phyloP scores from a whole-genome alignment of 2,888 invertebrate species.

The Pteria penguin region DNA sequence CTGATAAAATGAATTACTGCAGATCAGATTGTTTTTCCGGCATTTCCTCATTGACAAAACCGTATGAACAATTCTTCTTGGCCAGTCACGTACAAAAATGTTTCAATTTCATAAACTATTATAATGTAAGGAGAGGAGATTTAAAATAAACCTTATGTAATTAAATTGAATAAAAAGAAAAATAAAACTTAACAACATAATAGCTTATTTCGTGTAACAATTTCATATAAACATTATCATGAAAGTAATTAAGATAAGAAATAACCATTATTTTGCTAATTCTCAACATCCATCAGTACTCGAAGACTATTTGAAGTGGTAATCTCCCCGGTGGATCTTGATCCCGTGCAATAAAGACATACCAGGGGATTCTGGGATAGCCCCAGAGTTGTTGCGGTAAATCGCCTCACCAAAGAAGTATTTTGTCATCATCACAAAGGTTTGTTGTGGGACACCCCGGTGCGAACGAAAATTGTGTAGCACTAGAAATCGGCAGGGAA shows the following conservation, averaged over 20 bases:
- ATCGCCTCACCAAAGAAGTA: background rate
- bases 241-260: background rate
- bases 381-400: background rate
- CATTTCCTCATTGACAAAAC: constrained; percentile 15
- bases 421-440: constrained; percentile 21
- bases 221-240: background rate
- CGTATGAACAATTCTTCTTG: background rate
- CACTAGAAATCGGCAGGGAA: constrained; percentile 11
- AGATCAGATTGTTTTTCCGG: constrained; percentile 15
- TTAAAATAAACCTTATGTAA: no score
- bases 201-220: background rate
- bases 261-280: background rate
- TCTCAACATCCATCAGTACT: background rate
- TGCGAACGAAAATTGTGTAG: constrained; percentile 12
- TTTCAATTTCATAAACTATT: no score
- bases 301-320: background rate
- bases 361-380: background rate
- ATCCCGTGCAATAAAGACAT: background rate
- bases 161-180: no score
- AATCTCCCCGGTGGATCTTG: background rate
- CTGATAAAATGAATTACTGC: constrained; percentile 10
- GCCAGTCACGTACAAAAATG: background rate
- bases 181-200: no score
- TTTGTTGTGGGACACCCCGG: constrained; percentile 17
- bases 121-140: no score